A percentile compares a stretch with the other conserved stretches of the same genome.
Evolutionary conservation across 2,113 vertebrate genomes (phyloP).

Genomic region (Jacana jacana): DNA sequence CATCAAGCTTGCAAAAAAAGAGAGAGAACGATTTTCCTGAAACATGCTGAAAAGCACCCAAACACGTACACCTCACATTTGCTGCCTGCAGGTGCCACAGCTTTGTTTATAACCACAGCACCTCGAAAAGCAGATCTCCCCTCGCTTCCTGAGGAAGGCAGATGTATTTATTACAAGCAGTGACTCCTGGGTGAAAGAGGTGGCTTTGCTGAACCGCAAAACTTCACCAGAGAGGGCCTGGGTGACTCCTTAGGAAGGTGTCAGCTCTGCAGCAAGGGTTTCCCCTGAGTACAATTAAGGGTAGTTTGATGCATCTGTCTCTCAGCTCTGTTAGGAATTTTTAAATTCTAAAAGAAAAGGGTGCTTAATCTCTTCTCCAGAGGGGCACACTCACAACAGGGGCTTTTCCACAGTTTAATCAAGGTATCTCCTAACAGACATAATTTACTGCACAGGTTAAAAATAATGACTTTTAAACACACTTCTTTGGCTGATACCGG

Average conservation of each 20-base stretch:
- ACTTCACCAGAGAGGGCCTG: neutral
- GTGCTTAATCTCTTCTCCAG: neutral
- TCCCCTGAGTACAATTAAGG: neutral
- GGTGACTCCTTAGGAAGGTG: neutral
- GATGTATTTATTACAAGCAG: fast-evolving
- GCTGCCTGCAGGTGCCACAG: neutral
- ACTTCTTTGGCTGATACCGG: neutral
- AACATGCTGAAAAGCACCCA: neutral
- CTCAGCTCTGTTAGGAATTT: neutral
- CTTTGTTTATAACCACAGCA: neutral
- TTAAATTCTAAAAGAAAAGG: neutral
- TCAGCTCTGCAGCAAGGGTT: neutral
- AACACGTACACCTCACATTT: neutral
- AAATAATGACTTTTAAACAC: neutral
- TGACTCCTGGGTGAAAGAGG: neutral
- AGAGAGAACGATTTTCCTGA: neutral
- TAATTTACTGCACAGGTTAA: neutral
- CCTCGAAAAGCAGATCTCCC: neutral
- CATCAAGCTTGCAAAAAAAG: neutral
- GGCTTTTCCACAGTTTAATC: neutral
- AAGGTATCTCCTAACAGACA: neutral
- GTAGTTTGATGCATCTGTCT: neutral
- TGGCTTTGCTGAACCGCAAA: neutral
- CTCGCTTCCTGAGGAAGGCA: neutral
- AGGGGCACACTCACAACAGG: neutral